Evolutionary conservation across 2,113 vertebrate species (phyloP), one percentile per base, ranked within the genome.

Genomic region (Salvelinus fontinalis): DNA sequence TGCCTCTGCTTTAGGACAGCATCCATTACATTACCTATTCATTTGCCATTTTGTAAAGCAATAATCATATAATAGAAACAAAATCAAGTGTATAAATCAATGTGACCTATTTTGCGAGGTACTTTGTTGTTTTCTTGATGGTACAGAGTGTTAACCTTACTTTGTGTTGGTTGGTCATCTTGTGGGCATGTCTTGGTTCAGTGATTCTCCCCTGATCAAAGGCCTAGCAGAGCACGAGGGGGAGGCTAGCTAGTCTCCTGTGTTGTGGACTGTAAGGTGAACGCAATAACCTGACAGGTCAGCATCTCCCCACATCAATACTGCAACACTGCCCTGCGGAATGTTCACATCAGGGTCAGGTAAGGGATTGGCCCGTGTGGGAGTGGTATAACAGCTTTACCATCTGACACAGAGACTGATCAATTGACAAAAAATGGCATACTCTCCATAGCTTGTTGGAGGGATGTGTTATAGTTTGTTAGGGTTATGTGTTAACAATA

Each of bases 161-260:
- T 67, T 31, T 67, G 66, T 67, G 16, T 29, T 67, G 14, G 27
- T 39, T 69, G 76, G 76, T 81, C 74, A 83, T 79, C 71, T 78
- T 51, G 49, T 59, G 34, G 39, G 72, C 54, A 69, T 24, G 59
- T 60, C 59, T 71, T 69, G 68, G 22, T 27, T 44, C 64, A 72
- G 73, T 26, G 76, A 75, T 83, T 73, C 71, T 60, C 74, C 64
- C 34, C 76, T 76, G 81, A 85, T 83, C 81, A 85, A 83, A 86
- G 81, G 74, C 79, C 74, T 44, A 69, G 54, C 67, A 5, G 34
- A 54, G 44, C 68, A 69, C 71, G 75, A 54, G 80, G 72, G 77
- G 70, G 74, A 67, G 70, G 62, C 54, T 57, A 54, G 49, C 54
- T 57, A 54, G 49, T 48, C 27, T 76, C 64, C 66, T 65, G 44